Evolutionary conservation across 2,113 vertebrate species (phyloP), one percentile per base, ranked within the genome.

Genomic region (Emydura subglobosa): DNA sequence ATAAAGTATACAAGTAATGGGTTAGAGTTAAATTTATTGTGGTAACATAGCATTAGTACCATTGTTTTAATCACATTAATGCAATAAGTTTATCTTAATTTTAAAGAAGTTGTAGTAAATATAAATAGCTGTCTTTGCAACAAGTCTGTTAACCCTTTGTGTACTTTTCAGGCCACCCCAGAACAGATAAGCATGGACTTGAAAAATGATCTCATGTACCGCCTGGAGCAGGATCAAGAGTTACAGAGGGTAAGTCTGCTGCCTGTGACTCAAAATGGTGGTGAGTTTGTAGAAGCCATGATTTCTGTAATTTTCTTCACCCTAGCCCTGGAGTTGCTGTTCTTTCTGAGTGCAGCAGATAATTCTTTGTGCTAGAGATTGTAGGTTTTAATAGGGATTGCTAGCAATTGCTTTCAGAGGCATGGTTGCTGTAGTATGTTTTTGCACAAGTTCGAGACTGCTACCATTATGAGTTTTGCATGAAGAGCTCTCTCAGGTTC

Each of bases 161-260:
- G 89, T 85, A 80, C 80, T 94, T 96, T 95, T 0, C 79, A 99
- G 99, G 99, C 99, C 86, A 98, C 99, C 6, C 98, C 99, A 17
- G 99, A 99, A 96, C 99, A 99, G 97, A 99, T 99, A 97, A 99
- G 98, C 86, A 27, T 85, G n/a, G 99, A 99, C 79, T 97, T 99
- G 86, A 98, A 98, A 80, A 96, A 95, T 42, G 99, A 99, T 91
- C 98, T 99, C 89, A 91, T 97, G 96, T 98, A 98, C 92, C 99
- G 99, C 39, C 84, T 99, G 96, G 98, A 99, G 27, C 97, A 99
- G 2, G 99, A 99, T 50, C 91, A 97, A 12, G 97, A 97, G 80
- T 97, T 99, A 24, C 99, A 99, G 91, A 98, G 97, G 95, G 99
- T 99, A 87, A 92, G 98, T 86, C 8, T 39, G 4, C 65, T 57